Conservation (phyloP, 53 echinoderm and acorn worm species). For the Holothuria scabra region DNA sequence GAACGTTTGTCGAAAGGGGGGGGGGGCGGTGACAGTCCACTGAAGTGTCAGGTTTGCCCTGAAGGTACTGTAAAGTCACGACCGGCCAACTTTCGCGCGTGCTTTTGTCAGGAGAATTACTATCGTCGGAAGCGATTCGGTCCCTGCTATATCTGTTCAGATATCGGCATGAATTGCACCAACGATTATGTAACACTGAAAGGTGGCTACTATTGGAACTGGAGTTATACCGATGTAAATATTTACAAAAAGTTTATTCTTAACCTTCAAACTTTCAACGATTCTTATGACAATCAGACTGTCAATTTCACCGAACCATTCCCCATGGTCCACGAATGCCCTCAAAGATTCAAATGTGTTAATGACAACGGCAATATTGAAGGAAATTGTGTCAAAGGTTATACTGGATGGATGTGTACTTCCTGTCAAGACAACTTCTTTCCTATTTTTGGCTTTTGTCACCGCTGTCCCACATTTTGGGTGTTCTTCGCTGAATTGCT, state of each 20-base stretch:
- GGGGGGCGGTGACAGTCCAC: neutral
- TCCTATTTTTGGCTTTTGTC: conserved; percentile 16
- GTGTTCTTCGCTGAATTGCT: conserved; percentile 2
- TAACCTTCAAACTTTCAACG: too few species aligned
- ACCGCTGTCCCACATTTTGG: neutral
- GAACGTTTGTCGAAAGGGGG: neutral
- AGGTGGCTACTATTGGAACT: conserved; percentile 33
- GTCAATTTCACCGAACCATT: too few species aligned
- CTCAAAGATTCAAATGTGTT: too few species aligned
- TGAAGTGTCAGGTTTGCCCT: conserved; percentile 17
- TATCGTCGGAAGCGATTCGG: conserved; percentile 14
- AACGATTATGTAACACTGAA: neutral
- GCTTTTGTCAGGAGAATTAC: conserved; percentile 11
- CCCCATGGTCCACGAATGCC: too few species aligned
- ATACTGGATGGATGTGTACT: conserved; percentile 10
- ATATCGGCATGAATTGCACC: neutral
- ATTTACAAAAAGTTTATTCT: neutral
- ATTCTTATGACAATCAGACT: too few species aligned
- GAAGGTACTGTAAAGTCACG: neutral
- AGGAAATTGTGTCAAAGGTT: too few species aligned
- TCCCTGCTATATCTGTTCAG: neutral
- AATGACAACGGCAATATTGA: too few species aligned
- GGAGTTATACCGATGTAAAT: neutral
- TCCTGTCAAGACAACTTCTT: neutral
- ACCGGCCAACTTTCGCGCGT: conserved; percentile 18